Base-by-base conservation (phyloP, 2,888 invertebrate genomes). In the Coelopa pilipes region DNA sequence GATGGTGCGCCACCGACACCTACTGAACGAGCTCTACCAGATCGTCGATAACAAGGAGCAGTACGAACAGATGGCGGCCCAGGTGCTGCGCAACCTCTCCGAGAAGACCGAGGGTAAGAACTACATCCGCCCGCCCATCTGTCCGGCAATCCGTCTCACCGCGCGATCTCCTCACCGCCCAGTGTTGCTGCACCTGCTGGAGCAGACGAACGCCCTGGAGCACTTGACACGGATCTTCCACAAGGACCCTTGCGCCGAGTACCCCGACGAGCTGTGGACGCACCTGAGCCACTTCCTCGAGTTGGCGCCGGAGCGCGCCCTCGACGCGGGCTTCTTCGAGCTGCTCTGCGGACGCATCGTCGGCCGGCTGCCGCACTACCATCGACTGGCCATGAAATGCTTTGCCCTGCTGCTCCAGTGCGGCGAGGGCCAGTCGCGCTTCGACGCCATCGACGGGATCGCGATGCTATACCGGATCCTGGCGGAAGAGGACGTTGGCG, bases 331-430 rank as follows among this genome's bases (percentile, higher is more conserved):
- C 0, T 82, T 84, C 72, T 87, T 87, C 66, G 83, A 85, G 69
- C 59, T 84, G n/a, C 72, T 87, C 2, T 75, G 82, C 4, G 19
- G 55, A 5, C 78, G 85, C 45, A 82, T 86, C n/a, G 3, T 50
- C 0, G 70, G 77, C 1, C 75, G 75, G 12, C 34, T 82, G 63
- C 73, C 79, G 2, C 72, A 73, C 4, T 85, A 77, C 53, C 80
- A 83, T 81, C 76, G 79, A n/a, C 75, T 81, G 76, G 76, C 80
- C 15, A 78, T 84, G 78, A 86, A 87, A 77, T 86, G 86, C 7
- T 85, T 87, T 19, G 84, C 83, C 0, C 74, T 87, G 59, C 65
- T 87, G 1, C 73, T 87, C n/a, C 82, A 84, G 66, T 85, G 85
- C 69, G 71, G 21, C 0, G 81, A 84, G 34, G 87, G 84, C 0